Evolutionary conservation across 2,888 invertebrate genomes (phyloP).

Genomic region (Peribatodes rhomboidaria): DNA sequence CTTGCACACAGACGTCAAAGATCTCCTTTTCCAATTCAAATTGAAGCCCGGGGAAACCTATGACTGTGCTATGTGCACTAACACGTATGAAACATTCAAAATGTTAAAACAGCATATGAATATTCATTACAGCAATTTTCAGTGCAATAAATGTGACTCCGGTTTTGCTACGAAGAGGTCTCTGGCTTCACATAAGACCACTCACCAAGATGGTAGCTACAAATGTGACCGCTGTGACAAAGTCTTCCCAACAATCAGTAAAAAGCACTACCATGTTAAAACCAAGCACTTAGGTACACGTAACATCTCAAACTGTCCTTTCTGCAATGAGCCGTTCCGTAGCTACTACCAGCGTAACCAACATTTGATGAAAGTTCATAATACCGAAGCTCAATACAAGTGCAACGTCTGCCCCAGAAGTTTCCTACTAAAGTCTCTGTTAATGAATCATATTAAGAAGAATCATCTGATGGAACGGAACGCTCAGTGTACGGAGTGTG

Average conservation of each 20-base stretch:
- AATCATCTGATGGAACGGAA: slow-evolving; percentile 81
- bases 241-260: slow-evolving; percentile 66
- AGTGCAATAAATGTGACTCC: slow-evolving; percentile 66
- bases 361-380: slow-evolving; percentile 76
- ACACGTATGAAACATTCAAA: slow-evolving; percentile 77
- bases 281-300: slow-evolving; percentile 73
- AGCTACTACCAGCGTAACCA: slow-evolving; percentile 78
- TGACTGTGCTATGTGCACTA: slow-evolving; percentile 71
- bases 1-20: slow-evolving; percentile 69
- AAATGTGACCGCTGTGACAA: slow-evolving; percentile 78
- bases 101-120: slow-evolving; percentile 82
- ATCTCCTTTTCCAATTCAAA: slow-evolving; percentile 74
- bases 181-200: slow-evolving; percentile 64
- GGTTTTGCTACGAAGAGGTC: slow-evolving; percentile 72
- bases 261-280: slow-evolving; percentile 76
- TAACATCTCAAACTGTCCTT: slow-evolving; percentile 74
- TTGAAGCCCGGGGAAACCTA: slow-evolving; percentile 71
- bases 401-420: slow-evolving; percentile 74
- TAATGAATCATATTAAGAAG: slow-evolving; percentile 78
- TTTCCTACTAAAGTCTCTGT: slow-evolving; percentile 70
- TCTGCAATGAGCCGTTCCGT: slow-evolving; percentile 71
- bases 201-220: slow-evolving; percentile 71
- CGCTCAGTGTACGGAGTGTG: slow-evolving; percentile 82
- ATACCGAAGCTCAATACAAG: slow-evolving; percentile 75
- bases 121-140: slow-evolving; percentile 71